Evolutionary conservation across 2,888 invertebrate genomes (phyloP).

Genomic region (Heliconius sara): DNA sequence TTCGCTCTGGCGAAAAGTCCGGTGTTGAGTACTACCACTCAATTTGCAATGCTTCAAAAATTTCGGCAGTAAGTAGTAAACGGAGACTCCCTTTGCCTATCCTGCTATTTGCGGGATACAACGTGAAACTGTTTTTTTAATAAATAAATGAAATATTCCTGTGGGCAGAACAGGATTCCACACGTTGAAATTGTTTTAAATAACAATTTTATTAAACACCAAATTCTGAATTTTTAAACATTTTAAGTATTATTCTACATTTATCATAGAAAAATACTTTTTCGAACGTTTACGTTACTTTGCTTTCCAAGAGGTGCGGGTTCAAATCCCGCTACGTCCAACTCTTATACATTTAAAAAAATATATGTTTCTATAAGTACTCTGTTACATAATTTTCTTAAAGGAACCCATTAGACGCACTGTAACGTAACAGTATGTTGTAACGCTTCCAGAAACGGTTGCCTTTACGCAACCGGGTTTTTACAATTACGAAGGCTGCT

Average conservation of each 20-base stretch:
- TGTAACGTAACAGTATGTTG: slow-evolving; percentile 41
- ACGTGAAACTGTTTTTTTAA: background rate
- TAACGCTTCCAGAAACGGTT: slow-evolving; percentile 48
- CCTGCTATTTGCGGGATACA: background rate
- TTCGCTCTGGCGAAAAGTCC: background rate
- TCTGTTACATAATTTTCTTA: slow-evolving; percentile 3
- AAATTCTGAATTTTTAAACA: no score
- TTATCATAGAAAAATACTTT: no score
- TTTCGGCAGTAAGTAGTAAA: background rate
- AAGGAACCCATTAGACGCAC: background rate
- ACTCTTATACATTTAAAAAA: background rate
- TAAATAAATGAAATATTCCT: background rate
- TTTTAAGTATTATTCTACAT: no score
- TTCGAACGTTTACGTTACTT: no score
- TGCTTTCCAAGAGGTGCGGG: background rate
- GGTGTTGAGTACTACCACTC: background rate
- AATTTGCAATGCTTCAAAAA: background rate
- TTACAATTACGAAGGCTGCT: slow-evolving; percentile 40
- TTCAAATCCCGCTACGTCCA: background rate
- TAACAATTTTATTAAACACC: no score
- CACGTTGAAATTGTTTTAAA: no score
- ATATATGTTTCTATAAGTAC: background rate
- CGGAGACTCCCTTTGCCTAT: background rate
- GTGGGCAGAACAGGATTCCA: no score
- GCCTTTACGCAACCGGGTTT: slow-evolving; percentile 43